Conservation (phyloP, 2,888 invertebrate genomes). For the Dryadula phaetusa region DNA sequence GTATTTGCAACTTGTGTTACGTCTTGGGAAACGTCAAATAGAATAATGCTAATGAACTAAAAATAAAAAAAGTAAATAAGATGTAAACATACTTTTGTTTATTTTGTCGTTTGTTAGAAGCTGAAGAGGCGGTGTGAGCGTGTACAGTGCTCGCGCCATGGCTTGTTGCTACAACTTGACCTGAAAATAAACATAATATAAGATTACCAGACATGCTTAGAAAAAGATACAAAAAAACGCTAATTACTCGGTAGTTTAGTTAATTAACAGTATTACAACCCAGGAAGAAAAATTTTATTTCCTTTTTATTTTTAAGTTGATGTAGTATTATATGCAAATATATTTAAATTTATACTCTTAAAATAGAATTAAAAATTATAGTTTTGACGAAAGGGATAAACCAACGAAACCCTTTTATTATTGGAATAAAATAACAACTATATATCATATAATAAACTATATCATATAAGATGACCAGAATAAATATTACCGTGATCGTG, state of each 20-base stretch:
- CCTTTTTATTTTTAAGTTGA: too few relatives aligned
- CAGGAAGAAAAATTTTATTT: too few relatives aligned
- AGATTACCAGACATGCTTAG: not conserved
- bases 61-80: not conserved
- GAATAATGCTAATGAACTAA: not conserved
- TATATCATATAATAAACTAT: not conserved
- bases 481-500: conserved; percentile 44
- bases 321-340: too few relatives aligned
- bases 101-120: conserved; percentile 70
- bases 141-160: conserved; percentile 63
- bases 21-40: not conserved
- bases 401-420: too few relatives aligned
- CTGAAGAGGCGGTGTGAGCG: conserved; percentile 62
- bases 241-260: too few relatives aligned
- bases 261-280: too few relatives aligned
- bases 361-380: too few relatives aligned
- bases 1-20: too few relatives aligned
- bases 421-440: too few relatives aligned
- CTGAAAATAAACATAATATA: conserved; percentile 49
- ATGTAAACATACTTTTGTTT: conserved; percentile 68
- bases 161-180: conserved; percentile 61
- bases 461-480: conserved; percentile 5
- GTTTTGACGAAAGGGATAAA: too few relatives aligned
- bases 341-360: too few relatives aligned
- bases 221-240: not conserved